Conservation (phyloP, 2,113 vertebrate genomes). For the Xiphophorus maculatus region DNA sequence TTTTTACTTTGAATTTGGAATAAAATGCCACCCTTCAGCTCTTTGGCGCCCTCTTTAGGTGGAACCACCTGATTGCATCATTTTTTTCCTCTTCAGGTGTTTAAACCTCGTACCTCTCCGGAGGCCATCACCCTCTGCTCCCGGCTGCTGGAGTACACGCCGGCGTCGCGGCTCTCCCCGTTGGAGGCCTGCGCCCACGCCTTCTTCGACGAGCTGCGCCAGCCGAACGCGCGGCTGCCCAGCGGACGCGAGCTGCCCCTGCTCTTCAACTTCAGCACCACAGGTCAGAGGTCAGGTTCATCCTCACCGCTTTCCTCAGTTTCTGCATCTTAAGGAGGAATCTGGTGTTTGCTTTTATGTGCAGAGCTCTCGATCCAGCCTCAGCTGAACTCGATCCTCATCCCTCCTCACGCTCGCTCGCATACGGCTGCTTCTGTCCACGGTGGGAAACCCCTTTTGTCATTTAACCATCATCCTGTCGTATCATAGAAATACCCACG, state of each 20-base stretch:
- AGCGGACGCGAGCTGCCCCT: slow-evolving; percentile 92
- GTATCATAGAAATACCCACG: no score
- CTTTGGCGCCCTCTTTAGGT: no score
- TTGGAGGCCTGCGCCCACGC: slow-evolving; percentile 95
- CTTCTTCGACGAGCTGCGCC: slow-evolving; percentile 97
- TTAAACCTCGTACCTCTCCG: slow-evolving; percentile 78
- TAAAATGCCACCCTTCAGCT: no score
- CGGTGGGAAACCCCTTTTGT: slow-evolving; percentile 59
- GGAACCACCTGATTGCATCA: not conserved
- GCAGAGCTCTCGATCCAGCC: slow-evolving; percentile 96
- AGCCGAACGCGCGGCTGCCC: slow-evolving; percentile 92
- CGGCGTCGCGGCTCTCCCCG: slow-evolving; percentile 90
- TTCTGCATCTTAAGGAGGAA: no score
- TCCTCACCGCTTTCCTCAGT: no score
- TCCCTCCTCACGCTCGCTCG: slow-evolving; percentile 93
- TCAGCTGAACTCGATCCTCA: slow-evolving; percentile 93
- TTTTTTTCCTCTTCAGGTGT: slow-evolving; percentile 62
- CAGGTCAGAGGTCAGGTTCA: slow-evolving; percentile 73
- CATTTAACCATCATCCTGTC: not conserved
- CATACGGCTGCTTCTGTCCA: slow-evolving; percentile 90
- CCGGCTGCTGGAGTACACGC: slow-evolving; percentile 94
- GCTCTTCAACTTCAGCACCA: slow-evolving; percentile 96
- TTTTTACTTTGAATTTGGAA: no score
- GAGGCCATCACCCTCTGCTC: slow-evolving; percentile 80
- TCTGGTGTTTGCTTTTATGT: slow-evolving; percentile 10